These are phyloP conservation scores for Atractosteus spatula DNA, from an alignment of 2,113 vertebrate species.

Conservation along the genomic window DNA sequence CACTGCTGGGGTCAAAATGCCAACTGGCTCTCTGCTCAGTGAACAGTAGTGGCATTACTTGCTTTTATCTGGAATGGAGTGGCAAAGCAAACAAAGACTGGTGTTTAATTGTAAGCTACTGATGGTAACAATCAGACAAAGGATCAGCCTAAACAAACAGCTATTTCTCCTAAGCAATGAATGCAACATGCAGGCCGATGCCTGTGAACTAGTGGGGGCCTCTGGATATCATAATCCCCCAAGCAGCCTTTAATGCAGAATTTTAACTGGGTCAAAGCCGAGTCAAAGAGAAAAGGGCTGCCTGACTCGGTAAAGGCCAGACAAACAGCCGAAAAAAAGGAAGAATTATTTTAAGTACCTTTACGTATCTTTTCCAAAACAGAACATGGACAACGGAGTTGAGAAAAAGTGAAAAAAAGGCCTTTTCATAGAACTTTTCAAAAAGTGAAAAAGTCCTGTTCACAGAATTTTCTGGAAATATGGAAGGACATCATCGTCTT, in stretches of 20 bases:
- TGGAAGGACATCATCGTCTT: too few relatives aligned
- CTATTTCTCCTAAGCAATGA: conserved; percentile 19
- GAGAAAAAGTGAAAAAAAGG: too few relatives aligned
- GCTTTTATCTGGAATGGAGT: conserved; percentile 23
- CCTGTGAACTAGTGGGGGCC: conserved; percentile 5
- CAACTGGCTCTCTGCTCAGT: conserved; percentile 19
- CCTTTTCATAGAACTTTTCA: too few relatives aligned
- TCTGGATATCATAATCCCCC: conserved; percentile 14
- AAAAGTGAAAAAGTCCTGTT: background rate
- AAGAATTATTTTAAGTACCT: too few relatives aligned
- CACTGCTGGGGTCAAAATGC: conserved; percentile 24
- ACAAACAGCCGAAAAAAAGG: too few relatives aligned
- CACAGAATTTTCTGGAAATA: background rate
- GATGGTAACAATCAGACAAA: conserved; percentile 34
- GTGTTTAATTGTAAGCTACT: conserved; percentile 34
- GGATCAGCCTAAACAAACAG: conserved; percentile 28
- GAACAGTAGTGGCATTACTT: conserved; percentile 17
- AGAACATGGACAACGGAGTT: too few relatives aligned
- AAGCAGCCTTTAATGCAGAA: conserved; percentile 6
- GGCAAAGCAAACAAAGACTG: conserved; percentile 38
- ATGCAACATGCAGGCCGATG: conserved; percentile 18
- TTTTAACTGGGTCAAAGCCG: background rate
- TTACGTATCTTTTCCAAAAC: too few relatives aligned
- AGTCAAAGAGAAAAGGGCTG: too few relatives aligned
- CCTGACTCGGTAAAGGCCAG: too few relatives aligned